Percentiles rank a stretch among this genome's conserved stretches.
phyloP scores from a whole-genome alignment of 1,140 invertebrate genomes.

The Magallana ariakensis region DNA sequence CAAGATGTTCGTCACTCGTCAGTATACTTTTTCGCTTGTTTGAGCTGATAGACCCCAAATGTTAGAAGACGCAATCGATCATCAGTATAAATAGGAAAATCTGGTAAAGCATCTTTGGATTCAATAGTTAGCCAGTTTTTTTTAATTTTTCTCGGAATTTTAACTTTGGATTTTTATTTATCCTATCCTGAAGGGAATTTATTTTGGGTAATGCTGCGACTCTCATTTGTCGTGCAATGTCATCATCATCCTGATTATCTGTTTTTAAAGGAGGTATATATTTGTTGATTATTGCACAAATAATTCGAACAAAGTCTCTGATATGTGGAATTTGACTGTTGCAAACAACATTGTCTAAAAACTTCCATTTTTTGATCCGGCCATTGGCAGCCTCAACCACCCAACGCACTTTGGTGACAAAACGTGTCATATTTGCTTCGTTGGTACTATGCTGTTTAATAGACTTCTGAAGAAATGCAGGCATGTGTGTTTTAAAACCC shows the following conservation, averaged over 20 bases:
- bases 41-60: neutral
- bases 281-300: neutral
- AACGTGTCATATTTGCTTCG: conserved; percentile 12
- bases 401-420: conserved; percentile 37
- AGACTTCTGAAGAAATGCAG: neutral
- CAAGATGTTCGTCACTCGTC: neutral
- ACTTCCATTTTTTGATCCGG: conserved; percentile 7
- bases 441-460: neutral
- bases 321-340: conserved; percentile 3
- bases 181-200: neutral
- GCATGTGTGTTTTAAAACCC: neutral
- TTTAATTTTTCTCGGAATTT: neutral
- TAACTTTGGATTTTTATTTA: neutral
- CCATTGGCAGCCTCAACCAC: conserved; percentile 25
- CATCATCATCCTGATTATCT: neutral
- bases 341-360: conserved; percentile 2
- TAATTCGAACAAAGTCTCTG: neutral
- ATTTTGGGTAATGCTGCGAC: neutral
- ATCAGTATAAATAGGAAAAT: neutral
- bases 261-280: neutral
- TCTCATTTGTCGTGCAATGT: neutral
- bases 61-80: neutral
- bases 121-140: neutral
- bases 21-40: neutral
- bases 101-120: neutral